These are phyloP conservation scores for Paratilapia polleni DNA, from an alignment of 2,113 vertebrate species.

Conservation along the genomic window DNA sequence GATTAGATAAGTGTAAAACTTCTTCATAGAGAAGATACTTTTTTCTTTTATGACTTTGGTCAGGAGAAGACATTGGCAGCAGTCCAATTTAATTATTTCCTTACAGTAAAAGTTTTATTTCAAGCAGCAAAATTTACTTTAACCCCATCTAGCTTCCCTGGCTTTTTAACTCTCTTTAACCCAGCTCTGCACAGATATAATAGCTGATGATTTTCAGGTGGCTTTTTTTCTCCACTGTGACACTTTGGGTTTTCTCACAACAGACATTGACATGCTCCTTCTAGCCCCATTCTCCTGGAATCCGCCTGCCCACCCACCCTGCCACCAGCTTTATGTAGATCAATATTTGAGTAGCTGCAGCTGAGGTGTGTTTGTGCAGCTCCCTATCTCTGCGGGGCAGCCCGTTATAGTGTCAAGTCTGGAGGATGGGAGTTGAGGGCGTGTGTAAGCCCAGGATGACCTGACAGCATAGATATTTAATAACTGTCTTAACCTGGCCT, in stretches of 20 bases:
- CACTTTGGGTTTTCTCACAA: constrained; percentile 1
- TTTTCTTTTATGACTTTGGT: neutral
- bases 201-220: neutral
- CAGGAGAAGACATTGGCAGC: constrained; percentile 21
- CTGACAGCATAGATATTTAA: constrained; percentile 65
- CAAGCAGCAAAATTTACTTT: neutral
- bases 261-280: constrained; percentile 6
- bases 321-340: constrained; percentile 52
- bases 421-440: constrained; percentile 23
- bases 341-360: constrained; percentile 69
- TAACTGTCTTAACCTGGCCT: constrained; percentile 65
- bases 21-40: constrained; percentile 19
- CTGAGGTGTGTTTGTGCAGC: constrained; percentile 41
- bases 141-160: neutral
- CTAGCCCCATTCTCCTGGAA: neutral
- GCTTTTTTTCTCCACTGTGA: neutral
- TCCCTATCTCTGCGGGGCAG: constrained; percentile 58
- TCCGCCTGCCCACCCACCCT: neutral
- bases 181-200: neutral
- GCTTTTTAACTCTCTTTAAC: neutral
- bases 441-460: constrained; percentile 35
- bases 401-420: constrained; percentile 20
- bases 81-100: constrained; percentile 57
- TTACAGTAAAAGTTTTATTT: constrained; percentile 50
- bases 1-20: constrained; percentile 33